phyloP scores from a whole-genome alignment of 2,113 vertebrate species.

The Sander vitreus region DNA sequence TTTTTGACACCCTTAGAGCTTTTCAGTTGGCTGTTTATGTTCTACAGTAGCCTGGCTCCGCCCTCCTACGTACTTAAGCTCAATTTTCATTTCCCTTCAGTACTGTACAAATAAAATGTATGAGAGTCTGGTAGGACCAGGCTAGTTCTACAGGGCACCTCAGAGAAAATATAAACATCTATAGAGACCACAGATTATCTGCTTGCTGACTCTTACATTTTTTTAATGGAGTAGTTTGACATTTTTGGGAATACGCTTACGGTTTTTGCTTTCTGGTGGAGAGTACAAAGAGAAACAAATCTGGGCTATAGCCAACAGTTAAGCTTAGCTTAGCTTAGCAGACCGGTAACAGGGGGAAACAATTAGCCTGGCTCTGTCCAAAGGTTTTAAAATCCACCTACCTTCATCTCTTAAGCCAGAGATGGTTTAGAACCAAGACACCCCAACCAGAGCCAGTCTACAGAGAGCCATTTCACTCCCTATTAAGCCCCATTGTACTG shows the following conservation, averaged over 20 bases:
- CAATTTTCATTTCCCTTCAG: too few species aligned
- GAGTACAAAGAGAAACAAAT: background rate
- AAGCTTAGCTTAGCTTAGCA: background rate
- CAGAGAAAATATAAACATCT: background rate
- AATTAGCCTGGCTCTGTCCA: background rate
- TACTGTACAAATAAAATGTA: too few species aligned
- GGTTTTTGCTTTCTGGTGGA: background rate
- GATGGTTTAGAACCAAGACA: too few species aligned
- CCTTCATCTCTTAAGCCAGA: too few species aligned
- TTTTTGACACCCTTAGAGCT: too few species aligned
- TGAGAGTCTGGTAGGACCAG: too few species aligned
- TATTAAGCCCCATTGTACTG: too few species aligned
- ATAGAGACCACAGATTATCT: background rate
- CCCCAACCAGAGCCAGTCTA: too few species aligned
- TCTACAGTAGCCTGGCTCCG: background rate
- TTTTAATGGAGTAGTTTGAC: background rate
- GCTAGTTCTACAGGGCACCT: background rate
- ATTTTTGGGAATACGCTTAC: background rate
- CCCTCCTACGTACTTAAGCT: too few species aligned
- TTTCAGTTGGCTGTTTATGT: background rate
- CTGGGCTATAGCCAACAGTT: background rate
- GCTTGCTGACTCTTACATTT: background rate
- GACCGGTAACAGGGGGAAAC: background rate
- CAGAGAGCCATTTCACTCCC: too few species aligned
- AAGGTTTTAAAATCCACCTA: background rate